Conservation (phyloP, 2,888 invertebrate genomes). For the Epistrophella euchroma region DNA sequence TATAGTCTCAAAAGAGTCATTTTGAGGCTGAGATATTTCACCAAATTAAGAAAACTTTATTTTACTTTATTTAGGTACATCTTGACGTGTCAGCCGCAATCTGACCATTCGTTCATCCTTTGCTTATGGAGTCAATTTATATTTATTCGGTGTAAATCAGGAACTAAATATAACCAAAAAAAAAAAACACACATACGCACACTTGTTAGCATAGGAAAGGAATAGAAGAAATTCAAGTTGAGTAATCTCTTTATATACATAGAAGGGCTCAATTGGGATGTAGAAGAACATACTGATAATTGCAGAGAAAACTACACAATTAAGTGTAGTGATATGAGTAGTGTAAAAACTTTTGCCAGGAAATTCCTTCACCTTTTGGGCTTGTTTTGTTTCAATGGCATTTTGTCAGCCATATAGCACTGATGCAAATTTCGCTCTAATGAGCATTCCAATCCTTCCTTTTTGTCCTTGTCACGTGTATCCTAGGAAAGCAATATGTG, state of each 20-base stretch:
- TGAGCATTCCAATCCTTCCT: conserved; percentile 25
- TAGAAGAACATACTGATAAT: conserved; percentile 38
- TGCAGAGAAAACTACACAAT: conserved; percentile 47
- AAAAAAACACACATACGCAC: neutral
- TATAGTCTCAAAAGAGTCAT: conserved; percentile 66
- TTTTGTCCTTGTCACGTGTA: conserved; percentile 6
- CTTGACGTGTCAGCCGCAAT: neutral
- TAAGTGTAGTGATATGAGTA: neutral
- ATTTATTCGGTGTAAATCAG: conserved; percentile 48
- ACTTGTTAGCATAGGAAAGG: neutral
- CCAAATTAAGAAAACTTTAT: conserved; percentile 57
- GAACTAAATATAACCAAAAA: conserved; percentile 7
- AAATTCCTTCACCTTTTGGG: conserved; percentile 43
- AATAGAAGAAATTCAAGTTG: conserved; percentile 19
- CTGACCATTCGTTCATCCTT: conserved; percentile 6
- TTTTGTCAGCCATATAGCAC: conserved; percentile 14
- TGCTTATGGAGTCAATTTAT: conserved; percentile 57
- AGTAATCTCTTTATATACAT: neutral
- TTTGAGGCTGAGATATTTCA: conserved; percentile 52
- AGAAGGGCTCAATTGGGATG: conserved; percentile 5
- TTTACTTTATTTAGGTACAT: conserved; percentile 18
- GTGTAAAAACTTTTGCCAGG: conserved; percentile 33
- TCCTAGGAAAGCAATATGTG: conserved; percentile 35
- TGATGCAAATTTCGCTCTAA: conserved; percentile 54
- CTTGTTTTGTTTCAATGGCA: conserved; percentile 20